phyloP scores from a whole-genome alignment of 2,113 vertebrate species.

The Phalacrocorax brasilianus region DNA sequence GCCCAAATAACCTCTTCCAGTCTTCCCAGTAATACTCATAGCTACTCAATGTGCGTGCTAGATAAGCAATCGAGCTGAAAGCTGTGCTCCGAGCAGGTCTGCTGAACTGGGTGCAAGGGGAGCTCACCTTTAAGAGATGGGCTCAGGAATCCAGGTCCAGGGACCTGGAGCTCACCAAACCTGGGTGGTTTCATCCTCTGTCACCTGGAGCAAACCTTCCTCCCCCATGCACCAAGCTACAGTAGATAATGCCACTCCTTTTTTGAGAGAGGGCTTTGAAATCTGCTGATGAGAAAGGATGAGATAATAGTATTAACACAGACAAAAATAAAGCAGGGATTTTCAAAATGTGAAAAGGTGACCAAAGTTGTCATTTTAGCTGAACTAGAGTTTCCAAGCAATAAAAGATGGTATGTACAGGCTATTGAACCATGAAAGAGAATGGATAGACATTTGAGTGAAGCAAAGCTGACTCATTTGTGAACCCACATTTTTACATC shows the following conservation, averaged over 20 bases:
- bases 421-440: neutral
- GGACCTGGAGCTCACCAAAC: neutral
- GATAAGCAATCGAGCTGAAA: neutral
- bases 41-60: fast-evolving
- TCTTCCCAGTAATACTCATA: neutral
- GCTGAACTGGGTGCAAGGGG: neutral
- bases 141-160: neutral
- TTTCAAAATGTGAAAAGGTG: constrained; percentile 15
- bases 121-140: neutral
- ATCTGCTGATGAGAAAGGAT: neutral
- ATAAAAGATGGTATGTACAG: neutral
- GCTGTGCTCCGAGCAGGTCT: neutral
- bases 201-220: neutral
- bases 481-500: neutral
- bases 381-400: constrained; percentile 37
- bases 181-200: neutral
- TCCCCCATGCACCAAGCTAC: neutral
- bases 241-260: neutral
- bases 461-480: constrained; percentile 36
- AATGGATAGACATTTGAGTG: neutral
- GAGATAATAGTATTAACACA: neutral
- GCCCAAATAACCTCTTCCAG: neutral
- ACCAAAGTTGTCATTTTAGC: neutral
- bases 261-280: neutral
- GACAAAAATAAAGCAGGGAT: neutral